Percentiles rank a stretch among this genome's conserved stretches.
These are phyloP conservation scores for Theretra japonica DNA, from an alignment of 2,888 invertebrate genomes.

Conservation along the genomic window DNA sequence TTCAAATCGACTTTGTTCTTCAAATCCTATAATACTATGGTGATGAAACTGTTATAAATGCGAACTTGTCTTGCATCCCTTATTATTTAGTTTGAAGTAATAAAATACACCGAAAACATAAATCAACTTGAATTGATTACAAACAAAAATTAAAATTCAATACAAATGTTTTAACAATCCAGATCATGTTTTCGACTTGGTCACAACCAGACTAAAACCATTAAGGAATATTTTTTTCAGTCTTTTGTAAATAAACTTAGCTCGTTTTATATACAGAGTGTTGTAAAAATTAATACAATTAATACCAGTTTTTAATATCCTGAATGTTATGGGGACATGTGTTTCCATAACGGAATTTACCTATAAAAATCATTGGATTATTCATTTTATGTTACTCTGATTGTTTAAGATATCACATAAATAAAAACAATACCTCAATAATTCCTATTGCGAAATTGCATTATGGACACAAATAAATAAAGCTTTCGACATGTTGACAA, in stretches of 20 bases:
- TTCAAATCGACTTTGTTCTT: constrained; percentile 10
- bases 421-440: too few relatives aligned
- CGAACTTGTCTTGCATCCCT: background rate
- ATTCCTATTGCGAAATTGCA: too few relatives aligned
- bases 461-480: too few relatives aligned
- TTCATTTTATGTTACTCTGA: too few relatives aligned
- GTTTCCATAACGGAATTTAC: too few relatives aligned
- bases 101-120: constrained; percentile 1
- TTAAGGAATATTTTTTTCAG: constrained; percentile 30
- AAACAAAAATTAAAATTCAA: background rate
- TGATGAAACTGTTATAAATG: constrained; percentile 6
- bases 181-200: background rate
- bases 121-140: background rate
- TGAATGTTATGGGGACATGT: too few relatives aligned
- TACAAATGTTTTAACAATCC: too few relatives aligned
- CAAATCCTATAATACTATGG: background rate
- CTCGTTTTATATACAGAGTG: constrained; percentile 24
- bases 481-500: background rate
- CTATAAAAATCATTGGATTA: too few relatives aligned
- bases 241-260: constrained; percentile 29
- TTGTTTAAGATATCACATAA: too few relatives aligned
- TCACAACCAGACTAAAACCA: constrained; percentile 13
- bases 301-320: too few relatives aligned
- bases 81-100: background rate
- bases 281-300: background rate